Percentiles rank a stretch among this genome's conserved stretches.
These are phyloP conservation scores for Acrobasis suavella DNA, from an alignment of 2,888 invertebrate species.

Conservation along the genomic window DNA sequence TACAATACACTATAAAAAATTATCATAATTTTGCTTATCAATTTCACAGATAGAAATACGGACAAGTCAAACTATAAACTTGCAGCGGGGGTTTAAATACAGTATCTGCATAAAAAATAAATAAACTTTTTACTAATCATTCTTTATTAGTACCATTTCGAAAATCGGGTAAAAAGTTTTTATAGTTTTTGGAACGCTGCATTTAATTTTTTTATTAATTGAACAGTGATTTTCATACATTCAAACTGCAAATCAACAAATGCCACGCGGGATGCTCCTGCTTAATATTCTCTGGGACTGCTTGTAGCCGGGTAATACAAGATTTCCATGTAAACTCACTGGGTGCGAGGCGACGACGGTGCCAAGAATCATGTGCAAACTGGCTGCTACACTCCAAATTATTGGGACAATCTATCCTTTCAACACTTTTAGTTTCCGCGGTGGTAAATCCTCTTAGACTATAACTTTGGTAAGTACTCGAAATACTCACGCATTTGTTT, in stretches of 20 bases:
- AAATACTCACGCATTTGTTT: too few species aligned
- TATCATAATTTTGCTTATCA: too few species aligned
- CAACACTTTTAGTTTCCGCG: conserved; percentile 22
- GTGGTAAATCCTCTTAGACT: conserved; percentile 10
- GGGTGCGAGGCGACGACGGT: conserved; percentile 25
- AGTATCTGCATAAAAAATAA: too few species aligned
- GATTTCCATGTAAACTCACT: conserved; percentile 32
- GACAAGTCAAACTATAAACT: too few species aligned
- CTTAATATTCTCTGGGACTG: conserved; percentile 21
- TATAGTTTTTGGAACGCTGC: too few species aligned
- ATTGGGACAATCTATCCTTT: conserved; percentile 26
- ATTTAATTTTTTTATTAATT: too few species aligned
- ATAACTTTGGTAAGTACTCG: not conserved
- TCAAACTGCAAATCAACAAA: conserved; percentile 13
- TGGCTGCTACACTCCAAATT: conserved; percentile 24
- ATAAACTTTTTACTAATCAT: too few species aligned
- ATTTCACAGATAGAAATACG: too few species aligned
- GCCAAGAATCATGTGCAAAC: conserved; percentile 29
- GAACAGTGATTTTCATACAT: not conserved
- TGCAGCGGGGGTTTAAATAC: too few species aligned
- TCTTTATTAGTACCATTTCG: too few species aligned
- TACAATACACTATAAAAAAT: too few species aligned
- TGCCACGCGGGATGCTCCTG: conserved; percentile 1
- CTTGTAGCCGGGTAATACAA: conserved; percentile 24
- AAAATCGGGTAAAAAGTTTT: too few species aligned